These are phyloP conservation scores for Serrognathus titanus DNA, from an alignment of 2,888 invertebrate genomes.

Conservation along the genomic window DNA sequence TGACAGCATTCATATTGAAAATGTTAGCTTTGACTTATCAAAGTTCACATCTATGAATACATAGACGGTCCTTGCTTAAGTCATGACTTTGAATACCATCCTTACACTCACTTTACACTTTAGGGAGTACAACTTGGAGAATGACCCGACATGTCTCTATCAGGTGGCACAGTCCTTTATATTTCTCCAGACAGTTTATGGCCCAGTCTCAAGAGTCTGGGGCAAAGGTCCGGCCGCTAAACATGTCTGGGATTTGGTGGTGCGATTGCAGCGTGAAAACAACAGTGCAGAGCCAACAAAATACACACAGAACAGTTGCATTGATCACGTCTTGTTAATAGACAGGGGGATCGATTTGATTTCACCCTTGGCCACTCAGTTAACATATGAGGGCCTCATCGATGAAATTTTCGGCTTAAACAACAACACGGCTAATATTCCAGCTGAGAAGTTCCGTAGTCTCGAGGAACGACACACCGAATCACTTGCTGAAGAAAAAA, in stretches of 20 bases:
- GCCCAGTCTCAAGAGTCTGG: constrained; percentile 82
- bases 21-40: too few relatives aligned
- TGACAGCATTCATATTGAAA: too few relatives aligned
- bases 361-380: constrained; percentile 87
- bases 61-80: too few relatives aligned
- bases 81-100: too few relatives aligned
- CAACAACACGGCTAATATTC: constrained; percentile 75
- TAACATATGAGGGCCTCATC: constrained; percentile 96
- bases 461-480: constrained; percentile 61
- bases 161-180: constrained; percentile 85
- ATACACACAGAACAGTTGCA: constrained; percentile 49
- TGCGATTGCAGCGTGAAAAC: constrained; percentile 66
- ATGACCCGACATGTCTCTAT: constrained; percentile 84
- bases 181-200: constrained; percentile 82
- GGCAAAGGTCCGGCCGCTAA: constrained; percentile 87
- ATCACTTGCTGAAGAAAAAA: constrained; percentile 62
- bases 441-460: constrained; percentile 77
- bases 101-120: constrained; percentile 22
- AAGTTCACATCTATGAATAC: too few relatives aligned
- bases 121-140: constrained; percentile 82
- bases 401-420: constrained; percentile 92
- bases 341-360: constrained; percentile 91
- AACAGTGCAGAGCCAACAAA: constrained; percentile 51
- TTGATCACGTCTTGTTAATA: constrained; percentile 85
- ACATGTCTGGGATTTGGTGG: constrained; percentile 84